A percentile compares a stretch with the other conserved stretches of the same genome.
These are phyloP conservation scores for Spodoptera picta DNA, from an alignment of 2,888 invertebrate genomes.

Conservation along the genomic window DNA sequence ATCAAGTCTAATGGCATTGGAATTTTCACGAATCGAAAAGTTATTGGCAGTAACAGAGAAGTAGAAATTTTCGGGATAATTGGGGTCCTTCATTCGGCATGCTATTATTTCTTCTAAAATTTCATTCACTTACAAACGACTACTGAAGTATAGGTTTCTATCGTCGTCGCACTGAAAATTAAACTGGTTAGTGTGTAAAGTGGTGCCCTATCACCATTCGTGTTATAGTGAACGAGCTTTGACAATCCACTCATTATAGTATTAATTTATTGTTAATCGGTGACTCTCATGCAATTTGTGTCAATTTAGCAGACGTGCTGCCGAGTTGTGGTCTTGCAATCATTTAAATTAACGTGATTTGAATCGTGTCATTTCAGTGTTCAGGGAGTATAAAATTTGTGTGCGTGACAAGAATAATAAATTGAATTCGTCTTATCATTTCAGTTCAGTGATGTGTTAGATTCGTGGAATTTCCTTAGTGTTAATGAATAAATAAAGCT, in stretches of 20 bases:
- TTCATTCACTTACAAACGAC: slow-evolving; percentile 74
- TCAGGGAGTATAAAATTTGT: slow-evolving; percentile 65
- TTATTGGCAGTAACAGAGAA: slow-evolving; percentile 70
- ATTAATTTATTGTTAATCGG: slow-evolving; percentile 65
- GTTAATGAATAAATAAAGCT: slow-evolving; percentile 79
- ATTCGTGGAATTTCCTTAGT: slow-evolving; percentile 87
- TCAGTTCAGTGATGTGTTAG: slow-evolving; percentile 71
- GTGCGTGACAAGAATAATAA: slow-evolving; percentile 68
- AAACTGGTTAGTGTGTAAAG: slow-evolving; percentile 54
- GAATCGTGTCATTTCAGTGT: slow-evolving; percentile 71
- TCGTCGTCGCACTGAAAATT: slow-evolving; percentile 64
- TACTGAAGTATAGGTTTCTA: slow-evolving; percentile 61
- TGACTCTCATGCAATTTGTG: slow-evolving; percentile 82
- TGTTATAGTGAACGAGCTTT: slow-evolving; percentile 59
- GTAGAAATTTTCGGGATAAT: slow-evolving; percentile 70
- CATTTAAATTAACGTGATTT: slow-evolving; percentile 67
- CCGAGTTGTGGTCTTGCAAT: slow-evolving; percentile 70
- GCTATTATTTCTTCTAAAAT: slow-evolving; percentile 74
- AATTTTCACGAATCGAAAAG: slow-evolving; percentile 87
- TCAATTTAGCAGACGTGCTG: slow-evolving; percentile 76
- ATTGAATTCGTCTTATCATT: slow-evolving; percentile 57
- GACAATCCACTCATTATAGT: slow-evolving; percentile 54
- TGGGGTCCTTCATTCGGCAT: slow-evolving; percentile 77
- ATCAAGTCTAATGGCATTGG: slow-evolving; percentile 82
- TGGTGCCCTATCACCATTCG: slow-evolving; percentile 50